phyloP scores from a whole-genome alignment of 1,140 invertebrate species.

The Sitobion miscanthi region DNA sequence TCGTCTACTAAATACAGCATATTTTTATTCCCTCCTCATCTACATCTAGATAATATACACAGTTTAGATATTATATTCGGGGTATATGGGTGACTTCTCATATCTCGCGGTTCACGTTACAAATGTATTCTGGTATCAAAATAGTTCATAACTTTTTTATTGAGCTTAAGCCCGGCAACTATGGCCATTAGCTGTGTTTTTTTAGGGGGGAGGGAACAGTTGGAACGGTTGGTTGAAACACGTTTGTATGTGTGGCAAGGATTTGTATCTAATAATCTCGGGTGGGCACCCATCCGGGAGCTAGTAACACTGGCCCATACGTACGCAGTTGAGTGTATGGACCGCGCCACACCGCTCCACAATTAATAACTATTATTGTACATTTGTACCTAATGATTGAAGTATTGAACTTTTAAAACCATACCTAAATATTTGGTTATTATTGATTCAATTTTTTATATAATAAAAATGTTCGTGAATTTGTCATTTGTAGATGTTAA shows the following conservation, averaged over 20 bases:
- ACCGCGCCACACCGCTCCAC: too few species aligned
- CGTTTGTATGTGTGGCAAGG: too few species aligned
- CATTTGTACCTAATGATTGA: neutral
- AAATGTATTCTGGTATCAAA: neutral
- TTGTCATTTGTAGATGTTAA: neutral
- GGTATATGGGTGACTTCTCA: neutral
- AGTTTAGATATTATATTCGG: neutral
- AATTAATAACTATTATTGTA: neutral
- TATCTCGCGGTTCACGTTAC: neutral
- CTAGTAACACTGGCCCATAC: too few species aligned
- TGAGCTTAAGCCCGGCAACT: too few species aligned
- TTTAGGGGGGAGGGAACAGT: too few species aligned
- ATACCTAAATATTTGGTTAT: neutral
- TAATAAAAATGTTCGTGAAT: neutral
- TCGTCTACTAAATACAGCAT: neutral
- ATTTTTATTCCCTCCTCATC: neutral
- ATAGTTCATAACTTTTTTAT: neutral
- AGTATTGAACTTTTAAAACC: neutral
- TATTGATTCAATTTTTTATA: neutral
- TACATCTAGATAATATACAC: neutral
- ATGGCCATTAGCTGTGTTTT: too few species aligned
- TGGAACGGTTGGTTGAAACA: too few species aligned
- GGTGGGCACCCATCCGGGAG: too few species aligned
- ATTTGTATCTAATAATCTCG: too few species aligned
- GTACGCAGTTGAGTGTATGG: too few species aligned